These are phyloP conservation scores for Hofmannophila pseudospretella DNA, from an alignment of 2,888 invertebrate species.

Conservation along the genomic window DNA sequence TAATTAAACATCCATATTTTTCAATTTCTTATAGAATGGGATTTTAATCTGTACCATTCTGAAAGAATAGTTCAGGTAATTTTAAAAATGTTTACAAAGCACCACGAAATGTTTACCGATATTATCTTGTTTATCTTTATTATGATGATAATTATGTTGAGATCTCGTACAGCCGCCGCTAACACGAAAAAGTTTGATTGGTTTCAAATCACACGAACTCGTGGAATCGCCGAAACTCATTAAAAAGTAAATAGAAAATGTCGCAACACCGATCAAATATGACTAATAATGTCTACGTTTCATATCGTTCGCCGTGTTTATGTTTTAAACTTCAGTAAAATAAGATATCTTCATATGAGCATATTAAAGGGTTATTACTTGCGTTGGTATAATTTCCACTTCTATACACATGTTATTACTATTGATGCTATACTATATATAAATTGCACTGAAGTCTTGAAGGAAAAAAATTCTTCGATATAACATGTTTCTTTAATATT, in stretches of 20 bases:
- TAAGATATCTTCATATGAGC: constrained; percentile 5
- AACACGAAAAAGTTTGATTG: constrained; percentile 71
- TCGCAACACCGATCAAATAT: constrained; percentile 60
- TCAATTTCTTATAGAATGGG: no score
- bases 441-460: no score
- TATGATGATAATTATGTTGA: constrained; percentile 1
- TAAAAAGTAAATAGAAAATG: constrained; percentile 71
- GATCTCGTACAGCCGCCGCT: constrained; percentile 20
- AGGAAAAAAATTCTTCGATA: no score
- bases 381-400: no score
- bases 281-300: constrained; percentile 23
- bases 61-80: no score
- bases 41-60: no score
- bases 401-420: no score
- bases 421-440: no score
- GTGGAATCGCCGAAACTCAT: constrained; percentile 62
- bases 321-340: constrained; percentile 10
- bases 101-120: no score
- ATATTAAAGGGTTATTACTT: constrained; percentile 2
- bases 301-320: constrained; percentile 11
- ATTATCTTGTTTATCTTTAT: not conserved
- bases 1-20: no score
- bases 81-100: no score
- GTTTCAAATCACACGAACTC: constrained; percentile 61
- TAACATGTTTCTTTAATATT: no score